Evolutionary conservation across 2,113 vertebrate species (phyloP), one percentile per base, ranked within the genome.

Genomic region (human (Homo sapiens)): DNA sequence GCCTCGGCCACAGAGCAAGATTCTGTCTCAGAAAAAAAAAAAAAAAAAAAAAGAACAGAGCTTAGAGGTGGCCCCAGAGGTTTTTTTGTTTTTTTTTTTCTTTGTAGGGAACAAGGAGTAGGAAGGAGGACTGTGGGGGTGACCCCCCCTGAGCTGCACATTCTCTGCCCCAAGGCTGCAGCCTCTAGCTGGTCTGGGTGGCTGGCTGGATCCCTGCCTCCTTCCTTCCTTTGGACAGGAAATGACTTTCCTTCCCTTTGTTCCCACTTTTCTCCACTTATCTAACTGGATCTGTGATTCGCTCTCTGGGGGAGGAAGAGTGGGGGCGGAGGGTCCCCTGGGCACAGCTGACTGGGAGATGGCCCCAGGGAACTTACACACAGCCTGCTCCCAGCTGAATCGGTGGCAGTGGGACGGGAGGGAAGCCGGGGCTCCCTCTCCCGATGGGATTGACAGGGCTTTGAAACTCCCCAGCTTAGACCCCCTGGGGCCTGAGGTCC

Each of bases 171-270:
- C 45, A 17, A 27, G 79, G 70, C 90, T 68, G 32, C 45, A 45
- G 86, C 75, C 82, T n/a, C 1, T 52, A 66, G 76, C 96, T 0
- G 0, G 45, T 45, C 70, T 43, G 57, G 90, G 18, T 75, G 93
- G 40, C 94, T 91, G 92, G 72, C 88, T 64, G 89, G 79, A 59
- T 95, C 93, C 27, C 96, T 76, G 92, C 93, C 97, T 97, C 80
- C 93, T 98, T 98, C 98, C 98, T 98, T 97, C 96, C 97, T 96
- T 94, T 96, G 90, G 79, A 95, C 98, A 98, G 98, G 97, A 98
- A 98, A 97, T 97, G 97, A 95, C 96, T 97, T 96, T 97, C 97
- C 86, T 96, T 96, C 88, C 95, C 96, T 98, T 98, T 98, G 98
- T 98, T 96, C 96, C 95, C 92, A 97, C 97, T 98, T 98, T 98